Conservation (phyloP, 2,888 invertebrate species). For the Aleiodes leptofemur region DNA sequence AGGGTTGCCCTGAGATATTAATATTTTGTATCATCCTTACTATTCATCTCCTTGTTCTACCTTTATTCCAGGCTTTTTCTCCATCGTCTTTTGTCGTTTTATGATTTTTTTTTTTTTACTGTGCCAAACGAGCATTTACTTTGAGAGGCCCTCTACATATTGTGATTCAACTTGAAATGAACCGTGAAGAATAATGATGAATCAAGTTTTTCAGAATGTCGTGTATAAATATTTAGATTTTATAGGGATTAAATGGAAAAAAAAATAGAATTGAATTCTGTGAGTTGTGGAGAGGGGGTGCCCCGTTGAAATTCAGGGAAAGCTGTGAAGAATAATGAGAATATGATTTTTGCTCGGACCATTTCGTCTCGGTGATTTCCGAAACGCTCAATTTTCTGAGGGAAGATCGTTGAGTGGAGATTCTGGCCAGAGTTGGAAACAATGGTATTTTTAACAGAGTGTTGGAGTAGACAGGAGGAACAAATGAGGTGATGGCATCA, state of each 20-base stretch:
- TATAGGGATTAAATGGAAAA: too few species aligned
- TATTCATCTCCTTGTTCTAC: slow-evolving; percentile 48
- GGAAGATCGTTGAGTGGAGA: not conserved
- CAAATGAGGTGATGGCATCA: slow-evolving; percentile 24
- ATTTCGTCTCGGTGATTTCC: slow-evolving; percentile 1
- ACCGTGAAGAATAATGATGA: slow-evolving; percentile 31
- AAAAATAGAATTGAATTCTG: too few species aligned
- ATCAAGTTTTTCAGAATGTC: slow-evolving; percentile 12
- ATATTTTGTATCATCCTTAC: slow-evolving; percentile 75
- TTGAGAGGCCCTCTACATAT: slow-evolving; percentile 47
- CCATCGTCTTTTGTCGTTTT: slow-evolving; percentile 70
- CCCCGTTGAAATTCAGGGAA: too few species aligned
- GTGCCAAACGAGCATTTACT: slow-evolving; percentile 37
- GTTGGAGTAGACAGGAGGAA: not conserved
- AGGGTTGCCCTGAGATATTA: slow-evolving; percentile 73
- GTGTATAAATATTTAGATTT: too few species aligned
- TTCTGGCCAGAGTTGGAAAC: not conserved
- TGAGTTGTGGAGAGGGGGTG: too few species aligned
- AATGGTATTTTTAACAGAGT: not conserved
- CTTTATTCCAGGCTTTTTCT: slow-evolving; percentile 34
- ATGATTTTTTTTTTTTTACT: slow-evolving; percentile 50
- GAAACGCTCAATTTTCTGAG: slow-evolving; percentile 22
- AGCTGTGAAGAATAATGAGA: too few species aligned
- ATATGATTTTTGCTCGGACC: too few species aligned
- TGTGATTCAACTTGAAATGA: slow-evolving; percentile 51